A percentile compares a stretch with the other conserved stretches of the same genome.
Conservation (phyloP, 2,888 invertebrate genomes). For the Chaitophorus viminalis region DNA sequence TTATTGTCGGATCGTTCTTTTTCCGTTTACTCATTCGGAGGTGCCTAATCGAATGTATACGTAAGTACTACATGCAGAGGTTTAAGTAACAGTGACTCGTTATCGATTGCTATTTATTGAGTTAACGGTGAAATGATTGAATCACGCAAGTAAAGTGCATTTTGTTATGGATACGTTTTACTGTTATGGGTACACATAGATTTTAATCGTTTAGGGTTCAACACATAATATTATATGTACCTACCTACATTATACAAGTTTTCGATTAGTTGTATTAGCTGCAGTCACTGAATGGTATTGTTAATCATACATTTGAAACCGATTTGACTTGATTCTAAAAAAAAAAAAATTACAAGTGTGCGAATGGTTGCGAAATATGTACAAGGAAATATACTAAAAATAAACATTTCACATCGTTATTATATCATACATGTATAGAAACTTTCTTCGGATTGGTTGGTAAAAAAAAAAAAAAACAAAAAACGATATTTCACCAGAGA, state of each 20-base stretch:
- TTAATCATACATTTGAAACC: not conserved
- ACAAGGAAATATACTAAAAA: not conserved
- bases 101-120: not conserved
- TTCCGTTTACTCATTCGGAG: not conserved
- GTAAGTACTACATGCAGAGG: not conserved
- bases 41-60: not conserved
- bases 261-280: not conserved
- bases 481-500: not conserved
- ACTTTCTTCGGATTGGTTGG: conserved; percentile 9
- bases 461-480: too few species aligned
- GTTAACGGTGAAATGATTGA: not conserved
- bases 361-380: not conserved
- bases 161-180: not conserved
- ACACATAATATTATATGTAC: not conserved
- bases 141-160: not conserved
- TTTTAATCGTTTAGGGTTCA: not conserved
- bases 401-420: not conserved
- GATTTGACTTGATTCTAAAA: not conserved
- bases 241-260: not conserved
- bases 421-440: not conserved
- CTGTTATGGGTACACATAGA: not conserved
- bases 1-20: not conserved
- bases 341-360: not conserved
- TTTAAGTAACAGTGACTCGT: conserved; percentile 10
- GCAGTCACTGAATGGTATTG: too few species aligned